Base-by-base conservation (phyloP, 2,113 vertebrate genomes). In the Cheilinus undulatus region DNA sequence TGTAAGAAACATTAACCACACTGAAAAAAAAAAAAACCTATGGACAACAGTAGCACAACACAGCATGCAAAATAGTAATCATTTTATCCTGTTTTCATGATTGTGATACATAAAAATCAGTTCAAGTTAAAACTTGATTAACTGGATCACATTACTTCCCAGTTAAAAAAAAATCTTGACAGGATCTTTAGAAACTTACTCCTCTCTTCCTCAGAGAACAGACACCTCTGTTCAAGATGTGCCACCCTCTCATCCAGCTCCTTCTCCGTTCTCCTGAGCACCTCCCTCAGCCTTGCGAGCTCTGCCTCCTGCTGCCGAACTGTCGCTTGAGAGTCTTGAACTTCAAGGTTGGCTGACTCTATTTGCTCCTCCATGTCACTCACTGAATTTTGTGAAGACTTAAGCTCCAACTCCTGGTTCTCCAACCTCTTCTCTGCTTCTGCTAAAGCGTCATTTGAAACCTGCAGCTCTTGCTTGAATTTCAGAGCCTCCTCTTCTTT, bases 151-250 rank as follows among this genome's bases (percentile, higher is more conserved):
- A 7, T 34, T 34, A 34, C 32, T 34, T 34, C 11, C 11, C 32
- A 34, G 11, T 34, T 34, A 13, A 26, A 40, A 2, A 5, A 8
- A 30, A 2, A 22, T 12, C 1, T 6, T 13, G 0, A 32, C 1
- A 13, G 7, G 7, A n/a, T 43, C 13, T 14, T 6, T 19, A 32
- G 22, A 6, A 24, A 66, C 84, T n/a, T 69, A 99, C 97, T 95
- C 92, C 95, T 95, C 74, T 97, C 95, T 34, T 94, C 86, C 74
- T 96, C 93, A 43, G 95, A 93, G 28, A 87, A 57, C 11, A 95
- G 86, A 89, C 90, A 97, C 22, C 85, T 94, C 49, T 94, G 92
- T 65, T 89, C 93, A 26, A 97, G 88, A 36, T 95, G 94, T 28
- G 93, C 80, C 32, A 95, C 89, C 71, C 94, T 71, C 86, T 94